Conservation (phyloP, 2,888 invertebrate genomes). For the Capitulum mitella region DNA sequence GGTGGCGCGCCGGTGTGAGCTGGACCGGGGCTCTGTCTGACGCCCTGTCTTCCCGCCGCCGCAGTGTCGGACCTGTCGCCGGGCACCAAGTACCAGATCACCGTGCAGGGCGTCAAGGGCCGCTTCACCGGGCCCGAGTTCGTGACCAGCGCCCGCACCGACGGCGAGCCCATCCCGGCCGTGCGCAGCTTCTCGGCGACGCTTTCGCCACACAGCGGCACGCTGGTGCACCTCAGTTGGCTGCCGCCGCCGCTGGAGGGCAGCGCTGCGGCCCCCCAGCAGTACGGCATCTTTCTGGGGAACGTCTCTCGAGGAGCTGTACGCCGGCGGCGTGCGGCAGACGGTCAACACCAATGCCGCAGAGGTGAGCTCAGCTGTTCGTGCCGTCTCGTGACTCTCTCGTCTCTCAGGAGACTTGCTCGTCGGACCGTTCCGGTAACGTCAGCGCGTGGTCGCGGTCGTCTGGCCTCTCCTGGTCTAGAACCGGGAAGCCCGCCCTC, state of each 20-base stretch:
- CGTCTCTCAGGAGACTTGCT: background rate
- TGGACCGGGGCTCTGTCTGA: no score
- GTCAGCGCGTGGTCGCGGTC: background rate
- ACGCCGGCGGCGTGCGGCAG: constrained; percentile 50
- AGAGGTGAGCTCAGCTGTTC: background rate
- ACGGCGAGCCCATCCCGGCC: constrained; percentile 36
- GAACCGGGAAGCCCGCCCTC: background rate
- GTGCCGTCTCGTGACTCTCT: background rate
- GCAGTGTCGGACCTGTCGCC: constrained; percentile 52
- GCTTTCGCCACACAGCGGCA: constrained; percentile 48
- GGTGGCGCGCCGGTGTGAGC: no score
- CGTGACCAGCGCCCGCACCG: constrained; percentile 34
- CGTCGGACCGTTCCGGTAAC: no score
- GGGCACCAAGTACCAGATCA: constrained; percentile 52
- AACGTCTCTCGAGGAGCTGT: constrained; percentile 51
- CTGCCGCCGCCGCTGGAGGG: constrained; percentile 52
- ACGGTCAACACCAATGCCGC: constrained; percentile 47
- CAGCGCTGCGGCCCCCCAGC: constrained; percentile 40
- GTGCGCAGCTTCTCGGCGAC: constrained; percentile 39
- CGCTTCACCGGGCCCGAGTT: constrained; percentile 36
- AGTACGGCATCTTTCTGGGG: constrained; percentile 68
- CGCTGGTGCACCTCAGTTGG: constrained; percentile 58
- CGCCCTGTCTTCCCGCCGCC: background rate
- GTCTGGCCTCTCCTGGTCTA: background rate
- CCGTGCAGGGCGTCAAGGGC: constrained; percentile 45